These are phyloP conservation scores for Pteruthius melanotis DNA, from an alignment of 2,113 vertebrate species.

Conservation along the genomic window DNA sequence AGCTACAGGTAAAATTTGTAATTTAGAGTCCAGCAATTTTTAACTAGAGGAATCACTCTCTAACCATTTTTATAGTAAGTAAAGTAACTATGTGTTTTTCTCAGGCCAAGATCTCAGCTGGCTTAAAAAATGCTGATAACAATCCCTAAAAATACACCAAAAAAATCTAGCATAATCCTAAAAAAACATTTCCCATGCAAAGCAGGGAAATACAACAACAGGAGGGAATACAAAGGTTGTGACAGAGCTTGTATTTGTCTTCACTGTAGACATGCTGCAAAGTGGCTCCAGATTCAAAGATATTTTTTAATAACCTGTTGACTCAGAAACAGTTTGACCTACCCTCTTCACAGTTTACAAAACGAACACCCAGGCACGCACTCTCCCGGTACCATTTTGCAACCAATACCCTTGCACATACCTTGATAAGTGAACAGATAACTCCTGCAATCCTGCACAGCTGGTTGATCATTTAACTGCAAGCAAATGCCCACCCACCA, in stretches of 20 bases:
- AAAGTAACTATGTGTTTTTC: background rate
- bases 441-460: background rate
- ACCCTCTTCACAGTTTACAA: background rate
- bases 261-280: background rate
- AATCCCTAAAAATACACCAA: background rate
- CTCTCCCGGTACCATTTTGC: conserved; percentile 11
- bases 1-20: background rate
- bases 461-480: conserved; percentile 41
- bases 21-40: background rate
- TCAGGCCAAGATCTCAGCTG: background rate
- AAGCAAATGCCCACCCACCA: background rate
- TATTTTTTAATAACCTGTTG: conserved; percentile 17
- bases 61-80: background rate
- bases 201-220: background rate
- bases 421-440: conserved; percentile 44
- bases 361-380: background rate
- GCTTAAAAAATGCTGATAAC: background rate
- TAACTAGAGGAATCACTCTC: background rate
- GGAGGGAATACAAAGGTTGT: background rate
- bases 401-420: background rate
- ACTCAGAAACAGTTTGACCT: conserved; percentile 19
- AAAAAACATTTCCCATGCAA: background rate
- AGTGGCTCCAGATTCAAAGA: background rate
- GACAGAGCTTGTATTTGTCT: background rate
- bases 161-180: background rate